Evolutionary conservation across 2,888 invertebrate species (phyloP), one percentile per base, ranked within the genome.

Genomic region (Dryadula phaetusa): DNA sequence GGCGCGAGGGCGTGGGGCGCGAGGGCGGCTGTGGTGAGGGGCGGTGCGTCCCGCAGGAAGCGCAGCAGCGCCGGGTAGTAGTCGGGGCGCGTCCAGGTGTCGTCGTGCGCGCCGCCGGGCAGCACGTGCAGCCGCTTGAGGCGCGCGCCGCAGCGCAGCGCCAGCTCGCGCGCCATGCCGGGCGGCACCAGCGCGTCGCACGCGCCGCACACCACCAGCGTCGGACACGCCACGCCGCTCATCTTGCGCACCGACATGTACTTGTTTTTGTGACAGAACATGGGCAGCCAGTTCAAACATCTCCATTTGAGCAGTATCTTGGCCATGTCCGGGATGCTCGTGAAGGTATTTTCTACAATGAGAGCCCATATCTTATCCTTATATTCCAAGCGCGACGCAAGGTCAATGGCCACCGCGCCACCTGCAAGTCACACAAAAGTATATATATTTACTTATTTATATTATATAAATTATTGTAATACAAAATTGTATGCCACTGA

Each of bases 271-370:
- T 97, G 98, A 84, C 96, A 96, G 86, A 96, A 94, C 75, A 95
- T 92, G 70, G 98, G 98, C 75, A 99, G 90, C 92, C 96, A 96
- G 72, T 94, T 93, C 66, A 97, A 83, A 75, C 95, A 91, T 78
- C 92, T 94, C 93, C 95, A 94, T 81, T 96, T 95, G 74, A 98
- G 94, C 75, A 99, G 93, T 70, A 96, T 95, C 76, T 95, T 94
- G 18, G 98, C 98, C 95, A 99, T 98, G 72, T 97, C 97, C 37
- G 98, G 98, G 86, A 99, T 97, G 83, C 97, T 97, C 4, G 98
- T 98, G 81, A 99, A 99, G 3, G 98, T 98, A 85, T 99, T 99
- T 87, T 99, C 99, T 18, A 99, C 94, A 74, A 99, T 94, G 71
- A 98, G 88, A 75, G 97, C 97, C 95, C 97, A 96, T 70, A 98